Base-by-base conservation (phyloP, 2,113 vertebrate species). In the Bujurquina vittata region DNA sequence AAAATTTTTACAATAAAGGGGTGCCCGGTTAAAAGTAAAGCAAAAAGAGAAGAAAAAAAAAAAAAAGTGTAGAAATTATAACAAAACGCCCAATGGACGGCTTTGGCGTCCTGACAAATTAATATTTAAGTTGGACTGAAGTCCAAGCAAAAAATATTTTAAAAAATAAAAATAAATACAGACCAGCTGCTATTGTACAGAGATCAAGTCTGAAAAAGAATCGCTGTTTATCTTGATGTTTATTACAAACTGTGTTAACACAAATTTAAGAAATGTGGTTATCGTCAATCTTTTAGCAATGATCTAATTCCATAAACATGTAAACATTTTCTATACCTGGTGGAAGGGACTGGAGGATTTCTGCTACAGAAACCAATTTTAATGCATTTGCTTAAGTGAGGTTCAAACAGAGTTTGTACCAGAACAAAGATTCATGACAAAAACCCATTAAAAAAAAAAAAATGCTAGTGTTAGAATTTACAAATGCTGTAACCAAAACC, bases 131-230 rank as follows among this genome's bases (percentile, higher is more conserved):
- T 14, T 73, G 54, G 40, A 79, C 8, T 75, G 7, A 60, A 46
- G 26, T 46, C 40, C n/a, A 57, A 33, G 31, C 6, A 33, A 75
- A 54, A 74, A 26, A 59, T 23, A n/a, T n/a, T n/a, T n/a, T n/a
- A n/a, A n/a, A n/a, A n/a, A 58, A 54, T 52, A 74, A 33, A 33
- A 7, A 18, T 23, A 58, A 75, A 22, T 56, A 81, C 35, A 84
- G 75, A 77, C 37, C 23, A 20, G 59, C 81, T 86, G 79, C 76
- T 43, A n/a, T 56, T 65, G 35, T 56, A 73, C 43, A 49, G 77
- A 76, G 17, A 31, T 57, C 7, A 76, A 61, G 69, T 23, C 79
- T 74, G 40, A 49, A 49, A 86, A 23, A 76, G 11, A 79, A 77
- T 79, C 26, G 3, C 2, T 26, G 26, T 2, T 26, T 26, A 26